phyloP scores from a whole-genome alignment of 2,888 invertebrate species.

The Tanytarsus gracilentus region DNA sequence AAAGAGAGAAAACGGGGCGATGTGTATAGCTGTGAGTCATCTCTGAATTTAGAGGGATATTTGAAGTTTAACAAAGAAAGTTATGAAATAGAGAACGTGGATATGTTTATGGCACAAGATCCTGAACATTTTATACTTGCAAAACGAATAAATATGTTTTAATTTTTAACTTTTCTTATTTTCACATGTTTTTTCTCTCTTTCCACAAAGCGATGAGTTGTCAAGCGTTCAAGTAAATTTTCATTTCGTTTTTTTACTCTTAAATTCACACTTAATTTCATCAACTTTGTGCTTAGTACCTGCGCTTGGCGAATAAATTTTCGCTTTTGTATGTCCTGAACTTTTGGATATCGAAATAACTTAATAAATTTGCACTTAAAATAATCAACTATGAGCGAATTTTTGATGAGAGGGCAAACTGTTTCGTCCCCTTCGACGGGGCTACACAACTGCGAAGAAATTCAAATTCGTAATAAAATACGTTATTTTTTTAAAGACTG shows the following conservation, averaged over 20 bases:
- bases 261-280: constrained; percentile 7
- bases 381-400: too few relatives aligned
- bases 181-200: constrained; percentile 22
- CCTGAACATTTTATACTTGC: neutral
- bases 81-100: neutral
- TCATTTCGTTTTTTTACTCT: constrained; percentile 14
- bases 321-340: neutral
- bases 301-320: neutral
- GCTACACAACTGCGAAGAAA: neutral
- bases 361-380: constrained; percentile 5
- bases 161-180: constrained; percentile 3
- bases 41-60: neutral
- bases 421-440: neutral
- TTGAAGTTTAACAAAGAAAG: constrained; percentile 7
- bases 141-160: neutral
- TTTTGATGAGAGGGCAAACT: neutral
- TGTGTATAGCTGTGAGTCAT: constrained; percentile 28
- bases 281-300: neutral
- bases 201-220: constrained; percentile 24
- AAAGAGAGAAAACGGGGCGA: neutral
- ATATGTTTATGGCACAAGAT: neutral
- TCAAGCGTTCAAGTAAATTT: constrained; percentile 19
- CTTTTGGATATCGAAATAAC: constrained; percentile 15
- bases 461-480: too few relatives aligned
- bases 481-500: too few relatives aligned